Base-by-base conservation (phyloP, 1,140 invertebrate genomes). In the Tribolium madens region DNA sequence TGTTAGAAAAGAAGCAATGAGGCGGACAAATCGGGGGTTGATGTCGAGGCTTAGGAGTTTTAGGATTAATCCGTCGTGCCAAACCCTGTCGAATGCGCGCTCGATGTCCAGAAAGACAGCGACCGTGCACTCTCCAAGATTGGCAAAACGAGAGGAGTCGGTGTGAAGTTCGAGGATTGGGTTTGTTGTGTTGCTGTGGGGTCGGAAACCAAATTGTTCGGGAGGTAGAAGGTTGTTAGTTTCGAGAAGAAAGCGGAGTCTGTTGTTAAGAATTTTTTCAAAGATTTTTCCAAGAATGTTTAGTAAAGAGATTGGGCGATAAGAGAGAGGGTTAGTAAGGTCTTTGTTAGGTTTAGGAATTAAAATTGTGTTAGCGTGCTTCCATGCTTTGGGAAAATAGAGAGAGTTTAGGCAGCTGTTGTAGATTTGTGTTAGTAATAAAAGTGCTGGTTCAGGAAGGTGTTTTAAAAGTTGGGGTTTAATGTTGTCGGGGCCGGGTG, bases 301-400 rank as follows among this genome's bases (percentile, higher is more conserved):
- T 3, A 86, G 80, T 0, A 86, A 76, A 6, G 48, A 50, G 60
- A 86, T 87, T 12, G 85, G 85, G 18, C 85, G 77, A 53, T 86
- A 85, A 46, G 70, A 83, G 10, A 10, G 10, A 0, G 83, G 76
- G 18, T 46, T 10, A 5, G n/a, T 31, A 6, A 71, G 69, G 15
- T 80, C 21, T 72, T 83, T 82, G 4, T 74, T 71, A 36, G 75
- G 75, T 76, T 82, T 83, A 1, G 31, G 42, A 4, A 83, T 75
- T 0, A 76, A 47, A 18, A 82, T 57, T 21, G 81, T 48, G 18
- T 26, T 69, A 12, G 78, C 81, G 42, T 53, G 36, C 78, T 82
- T 80, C 78, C 79, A 83, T 5, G 3, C 2, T 26, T 48, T 3
- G 12, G 82, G 82, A 31, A 79, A 82, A 15, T 79, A 68, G 26